Base-by-base conservation (phyloP, 2,888 invertebrate species). In the Sphinx pinastri region DNA sequence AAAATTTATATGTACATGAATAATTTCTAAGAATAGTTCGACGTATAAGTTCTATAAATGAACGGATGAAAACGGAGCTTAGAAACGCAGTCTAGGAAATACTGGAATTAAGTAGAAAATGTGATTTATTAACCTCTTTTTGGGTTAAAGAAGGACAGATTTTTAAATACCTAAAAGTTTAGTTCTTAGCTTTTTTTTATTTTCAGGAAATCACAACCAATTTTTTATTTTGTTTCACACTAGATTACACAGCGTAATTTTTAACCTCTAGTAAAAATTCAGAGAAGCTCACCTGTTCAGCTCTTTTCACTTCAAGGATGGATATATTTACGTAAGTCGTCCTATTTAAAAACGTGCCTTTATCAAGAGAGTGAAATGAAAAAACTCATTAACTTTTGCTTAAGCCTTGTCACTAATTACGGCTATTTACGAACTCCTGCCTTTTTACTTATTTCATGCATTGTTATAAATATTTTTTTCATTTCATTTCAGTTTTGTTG, bases 311-410 rank as follows among this genome's bases (percentile, higher is more conserved):
- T 16, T 8, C 16, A n/a, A 14, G 5, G 19, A 12, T 19, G 49
- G 63, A 19, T 63, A 49, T 19, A 49, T 63, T 63, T 49, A 63
- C 19, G 47, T 63, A 49, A 63, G 47, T 49, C 49, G 63, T 47
- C 49, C 19, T 63, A 49, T 47, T 57, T 47, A 49, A 63, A 19
- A 7, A 47, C 11, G 47, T 47, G 6, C 11, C 49, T 47, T 13
- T 19, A 63, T 63, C 47, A 14, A 13, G 14, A 63, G 12, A 16
- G 19, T 47, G 49, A 49, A 49, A 63, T 63, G n/a, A 49, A 49
- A 63, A 63, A 63, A 19, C 19, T 49, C 13, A 49, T 49, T 49
- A 25, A 49, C 47, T 11, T 60, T 63, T 13, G 19, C 49, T 47
- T 11, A 47, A 7, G 19, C 13, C 7, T 63, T 25, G 19, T 63